Evolutionary conservation across 2,113 vertebrate species (phyloP).

Genomic region (Desmodus rotundus): DNA sequence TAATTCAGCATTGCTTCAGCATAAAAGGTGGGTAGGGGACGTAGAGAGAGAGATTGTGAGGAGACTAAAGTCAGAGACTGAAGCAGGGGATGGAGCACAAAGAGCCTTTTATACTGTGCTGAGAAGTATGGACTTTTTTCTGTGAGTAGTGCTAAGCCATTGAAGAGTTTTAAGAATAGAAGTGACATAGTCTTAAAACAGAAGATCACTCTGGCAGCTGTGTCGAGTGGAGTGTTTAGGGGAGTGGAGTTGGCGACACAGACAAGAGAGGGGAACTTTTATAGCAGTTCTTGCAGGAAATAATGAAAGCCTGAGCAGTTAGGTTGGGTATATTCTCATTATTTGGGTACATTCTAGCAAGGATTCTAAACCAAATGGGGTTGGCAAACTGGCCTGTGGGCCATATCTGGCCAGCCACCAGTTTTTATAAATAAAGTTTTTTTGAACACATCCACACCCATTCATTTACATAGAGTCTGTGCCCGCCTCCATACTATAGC

Average conservation of each 20-base stretch:
- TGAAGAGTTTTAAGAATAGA: slow-evolving; percentile 52
- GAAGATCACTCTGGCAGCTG: slow-evolving; percentile 21
- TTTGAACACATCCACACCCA: neutral
- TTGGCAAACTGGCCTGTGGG: neutral
- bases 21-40: neutral
- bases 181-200: slow-evolving; percentile 34
- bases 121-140: slow-evolving; percentile 7
- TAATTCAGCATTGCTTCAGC: neutral
- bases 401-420: neutral
- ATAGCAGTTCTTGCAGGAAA: neutral
- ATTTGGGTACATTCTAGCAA: neutral
- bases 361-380: neutral
- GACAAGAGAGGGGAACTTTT: neutral
- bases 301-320: slow-evolving; percentile 13
- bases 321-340: neutral
- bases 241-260: neutral
- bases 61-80: neutral
- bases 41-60: neutral
- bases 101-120: slow-evolving; percentile 29
- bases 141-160: slow-evolving; percentile 31
- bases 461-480: neutral
- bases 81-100: slow-evolving; percentile 1
- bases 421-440: neutral
- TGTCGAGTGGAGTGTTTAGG: slow-evolving; percentile 22
- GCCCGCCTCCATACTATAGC: neutral